phyloP scores from a whole-genome alignment of 2,888 invertebrate species.

The Dolichomitus sp. region DNA sequence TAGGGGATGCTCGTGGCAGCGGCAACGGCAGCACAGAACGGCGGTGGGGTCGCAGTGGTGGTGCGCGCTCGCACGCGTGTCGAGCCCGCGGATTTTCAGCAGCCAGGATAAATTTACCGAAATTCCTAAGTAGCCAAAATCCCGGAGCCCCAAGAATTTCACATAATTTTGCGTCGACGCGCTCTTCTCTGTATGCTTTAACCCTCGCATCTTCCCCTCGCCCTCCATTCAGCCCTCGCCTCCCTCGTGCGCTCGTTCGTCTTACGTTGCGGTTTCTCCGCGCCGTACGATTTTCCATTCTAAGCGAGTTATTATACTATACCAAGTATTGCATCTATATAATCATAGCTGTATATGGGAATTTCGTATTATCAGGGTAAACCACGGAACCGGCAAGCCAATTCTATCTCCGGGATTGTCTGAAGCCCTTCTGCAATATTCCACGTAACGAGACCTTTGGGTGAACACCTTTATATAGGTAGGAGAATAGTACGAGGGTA shows the following conservation, averaged over 20 bases:
- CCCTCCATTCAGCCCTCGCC: neutral
- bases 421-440: slow-evolving; percentile 2
- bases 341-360: neutral
- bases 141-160: slow-evolving; percentile 48
- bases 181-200: neutral
- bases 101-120: slow-evolving; percentile 27
- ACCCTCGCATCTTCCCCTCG: too few relatives aligned
- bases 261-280: neutral
- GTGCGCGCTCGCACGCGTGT: slow-evolving; percentile 26
- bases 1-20: slow-evolving; percentile 23
- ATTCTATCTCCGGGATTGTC: slow-evolving; percentile 20
- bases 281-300: slow-evolving; percentile 6
- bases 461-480: slow-evolving; percentile 5
- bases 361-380: neutral
- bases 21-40: slow-evolving; percentile 5
- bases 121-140: slow-evolving; percentile 41
- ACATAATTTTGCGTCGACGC: slow-evolving; percentile 29
- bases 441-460: slow-evolving; percentile 10
- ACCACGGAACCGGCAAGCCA: slow-evolving; percentile 9
- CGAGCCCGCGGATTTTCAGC: slow-evolving; percentile 45
- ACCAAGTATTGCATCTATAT: neutral
- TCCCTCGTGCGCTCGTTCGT: neutral
- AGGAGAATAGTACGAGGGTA: neutral
- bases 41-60: neutral
- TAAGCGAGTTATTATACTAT: too few relatives aligned